Evolutionary conservation across 2,797 vertebrate species (phyloP), one percentile per base, ranked within the genome.

Genomic region (Acanthurus lineatus): DNA sequence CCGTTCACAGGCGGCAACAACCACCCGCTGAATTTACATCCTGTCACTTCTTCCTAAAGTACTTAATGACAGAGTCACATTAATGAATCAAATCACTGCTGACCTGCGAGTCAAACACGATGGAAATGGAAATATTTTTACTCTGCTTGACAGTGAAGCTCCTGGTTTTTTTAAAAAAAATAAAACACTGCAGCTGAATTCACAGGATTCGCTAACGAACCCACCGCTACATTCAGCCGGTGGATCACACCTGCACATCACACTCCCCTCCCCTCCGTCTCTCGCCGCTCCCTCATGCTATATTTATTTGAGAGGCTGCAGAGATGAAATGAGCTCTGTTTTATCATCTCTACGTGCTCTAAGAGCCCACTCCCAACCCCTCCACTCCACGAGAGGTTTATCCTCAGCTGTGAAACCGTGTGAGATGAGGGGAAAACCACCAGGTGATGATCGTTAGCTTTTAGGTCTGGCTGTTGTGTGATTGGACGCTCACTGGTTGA

Each of bases 401-500:
- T 53, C 14, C 64, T 53, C 47, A 32, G 69, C 47, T 80, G 52
- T 62, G n/a, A 74, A 66, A 51, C 22, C 20, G 40, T 0, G 25
- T 19, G 40, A 32, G 28, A 65, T 14, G 22, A 67, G 60, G 6
- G 62, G 48, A 56, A 71, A 84, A 53, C 20, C 69, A 79, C 68
- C 49, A 9, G 56, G 14, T 8, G 28, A 47, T 64, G 25, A 38
- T 56, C 63, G 22, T 51, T 17, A 49, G 28, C 48, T 9, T 47
- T 12, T 7, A 79, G 67, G 32, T 45, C 11, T 61, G 28, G 42
- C 4, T 38, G 69, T 12, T 22, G 57, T 62, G 63, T 1, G 12
- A 77, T 77, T 17, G 68, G 79, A 47, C 11, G 97, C 98, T 99
- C 95, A 99, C 98, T 99, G 98, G 92, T 98, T 99, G 87, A 99